phyloP scores from a whole-genome alignment of 2,888 invertebrate genomes.

The Lycaena phlaeas region DNA sequence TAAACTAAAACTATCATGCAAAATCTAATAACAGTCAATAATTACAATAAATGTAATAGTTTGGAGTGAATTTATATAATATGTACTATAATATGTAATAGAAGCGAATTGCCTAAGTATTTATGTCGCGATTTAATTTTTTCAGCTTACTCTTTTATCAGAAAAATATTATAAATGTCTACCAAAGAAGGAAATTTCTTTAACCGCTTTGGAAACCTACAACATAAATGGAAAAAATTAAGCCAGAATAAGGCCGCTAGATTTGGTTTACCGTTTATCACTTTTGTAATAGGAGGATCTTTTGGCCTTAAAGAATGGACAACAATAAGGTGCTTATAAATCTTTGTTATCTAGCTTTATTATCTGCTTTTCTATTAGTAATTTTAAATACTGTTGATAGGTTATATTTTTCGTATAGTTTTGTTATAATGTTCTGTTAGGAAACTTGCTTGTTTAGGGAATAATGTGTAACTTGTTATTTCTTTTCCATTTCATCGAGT shows the following conservation, averaged over 20 bases:
- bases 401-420: too few relatives aligned
- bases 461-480: not conserved
- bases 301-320: conserved; percentile 84
- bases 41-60: too few relatives aligned
- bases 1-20: too few relatives aligned
- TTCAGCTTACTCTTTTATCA: not conserved
- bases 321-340: conserved; percentile 71
- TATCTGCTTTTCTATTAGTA: not conserved
- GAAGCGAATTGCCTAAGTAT: too few relatives aligned
- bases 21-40: too few relatives aligned
- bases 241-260: conserved; percentile 72
- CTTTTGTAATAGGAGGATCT: conserved; percentile 83
- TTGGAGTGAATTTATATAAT: too few relatives aligned
- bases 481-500: too few relatives aligned
- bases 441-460: too few relatives aligned
- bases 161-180: conserved; percentile 9
- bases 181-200: conserved; percentile 10
- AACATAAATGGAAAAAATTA: conserved; percentile 15
- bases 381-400: not conserved
- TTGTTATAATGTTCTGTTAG: not conserved
- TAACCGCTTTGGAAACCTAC: conserved; percentile 11
- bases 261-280: conserved; percentile 81
- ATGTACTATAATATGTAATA: too few relatives aligned
- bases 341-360: not conserved
- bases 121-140: too few relatives aligned